Base-by-base conservation (phyloP, 2,888 invertebrate genomes). In the Callyntrura guangdongensis region DNA sequence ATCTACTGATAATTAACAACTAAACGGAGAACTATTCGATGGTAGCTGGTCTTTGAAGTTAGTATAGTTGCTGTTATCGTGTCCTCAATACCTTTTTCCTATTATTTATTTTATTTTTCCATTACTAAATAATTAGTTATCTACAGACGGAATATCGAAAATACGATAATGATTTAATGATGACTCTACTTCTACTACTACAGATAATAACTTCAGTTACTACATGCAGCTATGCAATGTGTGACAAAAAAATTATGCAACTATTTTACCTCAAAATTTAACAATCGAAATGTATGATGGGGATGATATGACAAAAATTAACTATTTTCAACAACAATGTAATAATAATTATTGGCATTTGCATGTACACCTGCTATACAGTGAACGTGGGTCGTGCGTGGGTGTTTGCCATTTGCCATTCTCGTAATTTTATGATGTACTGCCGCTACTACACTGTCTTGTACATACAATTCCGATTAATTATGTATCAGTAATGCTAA, bases 21-120 rank as follows among this genome's bases (percentile, higher is more conserved):
- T 36, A 36, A 36, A 36, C 36, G 36, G 2, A 2, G 36, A 36
- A 36, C 8, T 59, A n/a, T n/a, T 2, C 17, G 17, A 8, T 59
- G 59, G 9, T 17, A 59, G 8, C n/a, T 59, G 59, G 59, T 59
- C 17, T 59, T 17, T n/a, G n/a, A n/a, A 6, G 36, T 36, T 36
- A 36, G 2, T 59, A 17, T 59, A 8, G 59, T n/a, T 17, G 17
- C 17, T 59, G 4, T n/a, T 59, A 8, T 59, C 17, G 8, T 36
- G 2, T 36, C 36, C 17, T 59, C n/a, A 59, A 59, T 59, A 72
- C 45, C 69, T 72, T 72, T 72, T 72, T 45, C 72, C 45, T 9
- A 45, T 72, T 72, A 72, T 72, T 72, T 27, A 72, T 72, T 36
- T 36, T 36, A 36, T 36, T 36, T 36, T 36, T 72, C 72, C 72